Base-by-base conservation (phyloP, 2,797 vertebrate genomes). In the Salarias fasciatus region DNA sequence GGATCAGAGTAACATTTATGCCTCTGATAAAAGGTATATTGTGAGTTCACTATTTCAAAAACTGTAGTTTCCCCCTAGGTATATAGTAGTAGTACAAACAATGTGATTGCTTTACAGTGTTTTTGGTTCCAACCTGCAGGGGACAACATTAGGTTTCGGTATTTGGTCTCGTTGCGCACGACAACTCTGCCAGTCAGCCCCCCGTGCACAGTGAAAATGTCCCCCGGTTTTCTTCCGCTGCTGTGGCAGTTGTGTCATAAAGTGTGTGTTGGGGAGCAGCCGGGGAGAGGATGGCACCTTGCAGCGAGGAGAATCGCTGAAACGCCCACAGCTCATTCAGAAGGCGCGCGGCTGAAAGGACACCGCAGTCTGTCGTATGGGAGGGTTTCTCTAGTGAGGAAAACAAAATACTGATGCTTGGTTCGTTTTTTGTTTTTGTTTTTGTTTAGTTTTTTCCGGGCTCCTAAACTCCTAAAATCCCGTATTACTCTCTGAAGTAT, bases 281-380 rank as follows among this genome's bases (percentile, higher is more conserved):
- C 9, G 6, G 6, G 72, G 41, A 79, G 36, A 85, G 77, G 89
- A 91, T 78, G 86, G 86, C 83, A 82, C 83, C 90, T 82, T 42
- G 29, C 74, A 85, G 92, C 84, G 92, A 91, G 86, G 88, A 92
- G 76, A 94, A 92, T 92, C 49, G 69, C 56, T 37, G 83, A 49
- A 75, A 90, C 90, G 88, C 92, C 92, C 87, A 65, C 63, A n/a
- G 24, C 29, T 69, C 67, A 86, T 90, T 91, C 69, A 86, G 14
- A 52, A 12, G 54, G 35, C 46, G 38, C 62, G 44, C 40, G 33
- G 47, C 14, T 72, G 65, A 82, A 75, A 72, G 71, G 68, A 46
- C 68, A 15, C 69, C 11, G 69, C 49, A 68, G 36, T n/a, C 37
- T 40, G 36, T 1, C 30, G 38, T 53, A 71, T 38, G 36, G 65